Percentiles rank a stretch among this genome's conserved stretches.
These are phyloP conservation scores for Drosophila prolongata DNA, from an alignment of 2,888 invertebrate genomes.

Conservation along the genomic window DNA sequence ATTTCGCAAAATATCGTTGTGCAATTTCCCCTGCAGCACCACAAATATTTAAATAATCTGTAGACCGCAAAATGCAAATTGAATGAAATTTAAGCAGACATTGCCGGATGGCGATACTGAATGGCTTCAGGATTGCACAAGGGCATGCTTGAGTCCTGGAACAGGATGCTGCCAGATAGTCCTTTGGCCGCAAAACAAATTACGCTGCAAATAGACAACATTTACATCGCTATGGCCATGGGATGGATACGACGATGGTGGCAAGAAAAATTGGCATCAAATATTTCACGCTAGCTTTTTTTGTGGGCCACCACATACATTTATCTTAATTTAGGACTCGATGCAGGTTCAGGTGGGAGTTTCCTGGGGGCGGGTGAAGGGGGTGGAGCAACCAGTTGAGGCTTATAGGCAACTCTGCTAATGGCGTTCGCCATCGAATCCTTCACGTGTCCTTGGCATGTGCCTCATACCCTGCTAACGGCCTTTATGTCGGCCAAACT, in stretches of 20 bases:
- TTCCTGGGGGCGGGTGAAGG: conserved; percentile 1
- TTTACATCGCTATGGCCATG: conserved; percentile 52
- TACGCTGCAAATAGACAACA: conserved; percentile 65
- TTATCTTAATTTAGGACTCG: conserved; percentile 71
- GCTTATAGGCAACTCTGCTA: conserved; percentile 53
- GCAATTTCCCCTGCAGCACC: conserved; percentile 31
- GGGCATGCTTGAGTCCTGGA: conserved; percentile 23
- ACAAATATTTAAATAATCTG: conserved; percentile 64
- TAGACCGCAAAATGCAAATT: conserved; percentile 61
- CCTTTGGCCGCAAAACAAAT: conserved; percentile 60
- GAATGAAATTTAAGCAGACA: conserved; percentile 42
- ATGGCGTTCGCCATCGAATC: conserved; percentile 62
- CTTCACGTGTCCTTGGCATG: conserved; percentile 73
- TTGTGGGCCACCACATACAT: conserved; percentile 41
- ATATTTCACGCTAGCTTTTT: conserved; percentile 64
- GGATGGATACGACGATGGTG: conserved; percentile 12
- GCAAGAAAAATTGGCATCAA: conserved; percentile 64
- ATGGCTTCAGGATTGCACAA: conserved; percentile 30
- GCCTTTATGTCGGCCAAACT: conserved; percentile 49
- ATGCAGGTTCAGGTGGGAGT: conserved; percentile 37
- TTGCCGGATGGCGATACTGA: conserved; percentile 5
- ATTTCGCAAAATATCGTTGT: not conserved
- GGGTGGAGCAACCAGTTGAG: conserved; percentile 48
- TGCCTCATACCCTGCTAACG: conserved; percentile 50
- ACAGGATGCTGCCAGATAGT: conserved; percentile 17